Base-by-base conservation (phyloP, 2,113 vertebrate genomes). In the Tauraco erythrolophus region DNA sequence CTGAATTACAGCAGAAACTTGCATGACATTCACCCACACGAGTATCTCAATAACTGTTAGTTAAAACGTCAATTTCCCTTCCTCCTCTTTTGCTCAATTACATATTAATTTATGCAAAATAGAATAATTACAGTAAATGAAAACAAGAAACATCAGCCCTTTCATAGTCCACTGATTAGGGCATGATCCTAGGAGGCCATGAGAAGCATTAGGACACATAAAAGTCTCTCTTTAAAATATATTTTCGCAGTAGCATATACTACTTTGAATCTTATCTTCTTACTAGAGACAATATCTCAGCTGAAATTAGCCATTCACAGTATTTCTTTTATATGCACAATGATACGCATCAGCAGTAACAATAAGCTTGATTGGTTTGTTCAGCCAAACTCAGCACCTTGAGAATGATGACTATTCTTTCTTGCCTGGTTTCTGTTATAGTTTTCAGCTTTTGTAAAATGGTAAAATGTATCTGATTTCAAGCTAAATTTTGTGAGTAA, bases 291-390 rank as follows among this genome's bases (percentile, higher is more conserved):
- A 86, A 23, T 30, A 91, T 86, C 66, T 85, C 48, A 48, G 28
- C 37, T 84, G 62, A 96, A 91, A 74, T 54, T 78, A 70, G 5
- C 28, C 17, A 62, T 87, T 95, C 37, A 25, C 4, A 4, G 30
- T 5, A 77, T 92, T 87, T 91, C 41, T 66, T 91, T 81, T 78
- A 74, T 53, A 61, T 16, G 22, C 25, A 65, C 17, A 93, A 66
- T 61, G 30, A 81, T 50, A 18, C 11, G 15, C 41, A 81, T 81
- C 56, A 87, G 39, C 22, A 61, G 68, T 57, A 93, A 95, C 41
- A 93, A 81, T 91, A 89, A 91, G 51, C 41, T 84, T 94, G 80
- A 94, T 84, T 91, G 76, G 37, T 74, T 91, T 62, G 22, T 87
- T 95, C 66, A 77, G 19, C 8, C 17, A 74, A 66, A 61, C 74